These are phyloP conservation scores for Phortica okadai DNA, from an alignment of 2,888 invertebrate genomes.

Conservation along the genomic window DNA sequence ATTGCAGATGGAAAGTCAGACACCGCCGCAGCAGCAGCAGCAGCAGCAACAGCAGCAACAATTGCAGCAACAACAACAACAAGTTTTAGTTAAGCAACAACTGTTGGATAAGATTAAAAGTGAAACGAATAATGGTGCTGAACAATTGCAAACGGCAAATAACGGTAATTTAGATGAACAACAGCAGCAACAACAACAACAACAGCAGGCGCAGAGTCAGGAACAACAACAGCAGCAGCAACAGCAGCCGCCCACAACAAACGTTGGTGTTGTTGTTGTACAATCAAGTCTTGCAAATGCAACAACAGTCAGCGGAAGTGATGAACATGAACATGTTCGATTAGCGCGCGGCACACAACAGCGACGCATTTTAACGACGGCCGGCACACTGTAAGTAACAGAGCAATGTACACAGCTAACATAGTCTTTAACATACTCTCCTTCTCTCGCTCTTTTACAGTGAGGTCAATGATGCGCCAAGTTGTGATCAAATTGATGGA, in stretches of 20 bases:
- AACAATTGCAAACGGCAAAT: constrained; percentile 42
- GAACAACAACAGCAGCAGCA: constrained; percentile 57
- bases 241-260: constrained; percentile 36
- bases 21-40: constrained; percentile 59
- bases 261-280: constrained; percentile 55
- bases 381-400: constrained; percentile 74
- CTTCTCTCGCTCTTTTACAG: constrained; percentile 49
- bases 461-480: constrained; percentile 71
- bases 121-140: constrained; percentile 62
- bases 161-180: constrained; percentile 52
- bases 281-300: constrained; percentile 53
- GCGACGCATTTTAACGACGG: constrained; percentile 75
- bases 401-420: background rate
- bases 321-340: constrained; percentile 52
- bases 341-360: constrained; percentile 64
- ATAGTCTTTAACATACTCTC: background rate
- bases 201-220: constrained; percentile 57
- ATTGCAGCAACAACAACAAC: constrained; percentile 59
- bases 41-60: constrained; percentile 62
- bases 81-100: constrained; percentile 61
- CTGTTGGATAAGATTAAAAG: constrained; percentile 69
- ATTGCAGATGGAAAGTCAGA: constrained; percentile 75
- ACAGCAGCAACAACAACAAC: constrained; percentile 61
- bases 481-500: constrained; percentile 59
- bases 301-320: constrained; percentile 50